Conservation (phyloP, 2,797 vertebrate genomes). For the Hippoglossus hippoglossus region DNA sequence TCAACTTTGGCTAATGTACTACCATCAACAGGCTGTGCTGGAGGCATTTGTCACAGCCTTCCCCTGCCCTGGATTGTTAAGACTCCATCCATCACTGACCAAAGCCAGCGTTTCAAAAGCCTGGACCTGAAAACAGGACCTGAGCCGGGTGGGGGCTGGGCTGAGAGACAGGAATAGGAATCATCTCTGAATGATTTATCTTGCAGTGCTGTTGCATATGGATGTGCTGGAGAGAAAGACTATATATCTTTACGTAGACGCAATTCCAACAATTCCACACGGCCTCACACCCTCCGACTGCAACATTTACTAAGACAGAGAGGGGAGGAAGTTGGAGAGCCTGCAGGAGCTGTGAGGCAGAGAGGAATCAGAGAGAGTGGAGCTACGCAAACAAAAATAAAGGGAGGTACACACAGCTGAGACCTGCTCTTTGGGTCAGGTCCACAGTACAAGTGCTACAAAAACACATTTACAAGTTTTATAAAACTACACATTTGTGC, state of each 20-base stretch:
- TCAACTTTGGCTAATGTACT: slow-evolving; percentile 56
- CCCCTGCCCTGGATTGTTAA: slow-evolving; percentile 37
- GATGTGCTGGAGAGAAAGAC: slow-evolving; percentile 48
- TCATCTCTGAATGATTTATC: slow-evolving; percentile 60
- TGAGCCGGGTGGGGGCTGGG: slow-evolving; percentile 17
- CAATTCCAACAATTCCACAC: slow-evolving; percentile 15
- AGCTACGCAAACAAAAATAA: not conserved
- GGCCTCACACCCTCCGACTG: slow-evolving; percentile 9
- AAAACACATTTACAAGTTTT: not conserved
- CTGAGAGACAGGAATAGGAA: slow-evolving; percentile 34
- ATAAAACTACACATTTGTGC: not conserved
- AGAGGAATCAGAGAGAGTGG: not conserved
- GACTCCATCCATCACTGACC: slow-evolving; percentile 68
- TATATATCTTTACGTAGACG: slow-evolving; percentile 56
- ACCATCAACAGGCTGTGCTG: slow-evolving; percentile 58
- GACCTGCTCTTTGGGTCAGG: not conserved
- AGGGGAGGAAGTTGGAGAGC: not conserved
- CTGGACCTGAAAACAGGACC: slow-evolving; percentile 35
- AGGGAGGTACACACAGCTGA: slow-evolving; percentile 23
- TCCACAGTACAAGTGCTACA: slow-evolving; percentile 1
- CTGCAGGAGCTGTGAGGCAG: slow-evolving; percentile 3
- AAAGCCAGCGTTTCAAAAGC: slow-evolving; percentile 48
- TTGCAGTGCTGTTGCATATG: slow-evolving; percentile 49
- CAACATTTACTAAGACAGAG: slow-evolving; percentile 44
- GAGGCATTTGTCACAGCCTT: slow-evolving; percentile 59